Percentiles rank a stretch among this genome's conserved stretches.
These are phyloP conservation scores for Coelinius sp. DNA, from an alignment of 2,888 invertebrate genomes.

Conservation along the genomic window DNA sequence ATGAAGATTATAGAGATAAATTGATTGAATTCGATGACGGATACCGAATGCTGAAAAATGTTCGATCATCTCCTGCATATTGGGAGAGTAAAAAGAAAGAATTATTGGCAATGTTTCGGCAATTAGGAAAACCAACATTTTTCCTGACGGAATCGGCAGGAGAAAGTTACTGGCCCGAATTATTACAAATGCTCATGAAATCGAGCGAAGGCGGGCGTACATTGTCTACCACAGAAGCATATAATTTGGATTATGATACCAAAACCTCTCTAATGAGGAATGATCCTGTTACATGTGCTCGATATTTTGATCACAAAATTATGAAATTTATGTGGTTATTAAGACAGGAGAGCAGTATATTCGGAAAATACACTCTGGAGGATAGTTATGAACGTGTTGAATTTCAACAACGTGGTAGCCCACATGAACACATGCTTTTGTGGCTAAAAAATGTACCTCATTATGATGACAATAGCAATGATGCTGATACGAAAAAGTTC, in stretches of 20 bases:
- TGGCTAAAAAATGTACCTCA: constrained; percentile 25
- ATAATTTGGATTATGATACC: constrained; percentile 17
- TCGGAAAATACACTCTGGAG: too few relatives aligned
- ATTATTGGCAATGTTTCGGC: constrained; percentile 66
- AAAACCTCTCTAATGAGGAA: too few relatives aligned
- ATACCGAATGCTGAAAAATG: constrained; percentile 42
- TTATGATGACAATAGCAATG: neutral
- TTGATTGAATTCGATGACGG: constrained; percentile 30
- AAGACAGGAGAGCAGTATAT: too few relatives aligned
- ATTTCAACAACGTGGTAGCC: too few relatives aligned
- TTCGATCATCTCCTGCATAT: constrained; percentile 64
- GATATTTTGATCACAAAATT: too few relatives aligned
- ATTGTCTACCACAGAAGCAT: neutral
- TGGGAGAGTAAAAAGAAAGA: constrained; percentile 64
- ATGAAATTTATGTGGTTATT: too few relatives aligned
- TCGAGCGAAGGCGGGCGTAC: constrained; percentile 37
- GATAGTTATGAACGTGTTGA: too few relatives aligned
- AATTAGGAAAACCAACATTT: constrained; percentile 64
- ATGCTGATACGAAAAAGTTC: constrained; percentile 48
- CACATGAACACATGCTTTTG: too few relatives aligned
- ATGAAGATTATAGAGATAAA: constrained; percentile 2
- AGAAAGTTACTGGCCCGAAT: constrained; percentile 63
- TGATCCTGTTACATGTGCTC: too few relatives aligned
- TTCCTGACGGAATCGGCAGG: constrained; percentile 67
- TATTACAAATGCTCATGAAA: constrained; percentile 62